These are phyloP conservation scores for Caenorhabditis imperialis DNA, from an alignment of 2,888 invertebrate genomes.

Conservation along the genomic window DNA sequence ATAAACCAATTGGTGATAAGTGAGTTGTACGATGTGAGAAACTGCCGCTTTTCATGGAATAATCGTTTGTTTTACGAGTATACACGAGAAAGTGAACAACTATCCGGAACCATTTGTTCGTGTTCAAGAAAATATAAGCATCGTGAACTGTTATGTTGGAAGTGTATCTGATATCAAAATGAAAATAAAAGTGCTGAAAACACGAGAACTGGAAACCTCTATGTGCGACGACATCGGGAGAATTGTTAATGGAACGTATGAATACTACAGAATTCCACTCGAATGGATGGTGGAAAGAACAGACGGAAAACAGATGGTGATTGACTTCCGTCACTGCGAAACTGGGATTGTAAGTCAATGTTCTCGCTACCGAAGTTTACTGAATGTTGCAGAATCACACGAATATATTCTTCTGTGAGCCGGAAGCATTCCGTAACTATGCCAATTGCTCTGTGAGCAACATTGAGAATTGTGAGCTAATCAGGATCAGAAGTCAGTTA, in stretches of 20 bases:
- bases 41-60: too few relatives aligned
- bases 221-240: slow-evolving; percentile 10
- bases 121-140: background rate
- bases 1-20: too few relatives aligned
- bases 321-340: background rate
- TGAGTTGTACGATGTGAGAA: too few relatives aligned
- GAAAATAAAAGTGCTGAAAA: background rate
- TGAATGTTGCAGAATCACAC: background rate
- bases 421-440: background rate
- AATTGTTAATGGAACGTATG: background rate
- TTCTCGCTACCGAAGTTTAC: too few relatives aligned
- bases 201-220: background rate
- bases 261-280: background rate
- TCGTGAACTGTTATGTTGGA: background rate
- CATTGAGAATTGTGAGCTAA: background rate
- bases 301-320: background rate
- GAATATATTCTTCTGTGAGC: background rate
- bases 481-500: background rate
- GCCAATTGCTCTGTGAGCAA: background rate
- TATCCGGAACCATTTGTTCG: background rate
- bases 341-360: background rate
- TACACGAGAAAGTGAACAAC: background rate
- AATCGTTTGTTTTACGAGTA: background rate
- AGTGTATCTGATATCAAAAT: background rate
- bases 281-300: background rate